Conservation (phyloP, 2,113 vertebrate species). For the Sciurus niger region DNA sequence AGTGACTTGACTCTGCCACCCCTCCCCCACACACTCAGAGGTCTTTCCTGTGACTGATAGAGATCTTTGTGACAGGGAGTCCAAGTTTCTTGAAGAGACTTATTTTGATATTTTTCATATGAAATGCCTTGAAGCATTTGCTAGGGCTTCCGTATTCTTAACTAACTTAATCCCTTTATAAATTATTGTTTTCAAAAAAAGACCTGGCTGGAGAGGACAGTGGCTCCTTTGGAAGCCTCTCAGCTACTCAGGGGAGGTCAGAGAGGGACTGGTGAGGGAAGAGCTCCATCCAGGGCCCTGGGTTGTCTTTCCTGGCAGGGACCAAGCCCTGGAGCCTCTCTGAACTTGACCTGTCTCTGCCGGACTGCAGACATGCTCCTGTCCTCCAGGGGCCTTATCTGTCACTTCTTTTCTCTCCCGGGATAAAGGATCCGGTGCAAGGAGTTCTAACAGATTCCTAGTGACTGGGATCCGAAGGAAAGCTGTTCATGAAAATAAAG, state of each 20-base stretch:
- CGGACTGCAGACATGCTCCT: background rate
- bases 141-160: background rate
- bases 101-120: background rate
- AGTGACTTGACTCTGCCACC: no score
- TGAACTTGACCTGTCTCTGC: accelerated
- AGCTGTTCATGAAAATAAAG: background rate
- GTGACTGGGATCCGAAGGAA: background rate
- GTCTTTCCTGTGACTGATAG: background rate
- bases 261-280: no score
- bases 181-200: background rate
- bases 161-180: background rate
- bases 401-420: background rate
- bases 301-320: background rate
- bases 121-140: background rate
- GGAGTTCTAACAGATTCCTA: background rate
- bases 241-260: background rate
- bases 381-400: background rate
- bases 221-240: background rate
- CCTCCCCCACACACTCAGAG: background rate
- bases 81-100: background rate
- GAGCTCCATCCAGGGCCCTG: no score
- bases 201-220: background rate
- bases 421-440: background rate
- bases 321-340: background rate
- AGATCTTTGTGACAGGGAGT: background rate